Evolutionary conservation across 2,113 vertebrate genomes (phyloP), one percentile per base, ranked within the genome.

Genomic region (Lasiurus cinereus): DNA sequence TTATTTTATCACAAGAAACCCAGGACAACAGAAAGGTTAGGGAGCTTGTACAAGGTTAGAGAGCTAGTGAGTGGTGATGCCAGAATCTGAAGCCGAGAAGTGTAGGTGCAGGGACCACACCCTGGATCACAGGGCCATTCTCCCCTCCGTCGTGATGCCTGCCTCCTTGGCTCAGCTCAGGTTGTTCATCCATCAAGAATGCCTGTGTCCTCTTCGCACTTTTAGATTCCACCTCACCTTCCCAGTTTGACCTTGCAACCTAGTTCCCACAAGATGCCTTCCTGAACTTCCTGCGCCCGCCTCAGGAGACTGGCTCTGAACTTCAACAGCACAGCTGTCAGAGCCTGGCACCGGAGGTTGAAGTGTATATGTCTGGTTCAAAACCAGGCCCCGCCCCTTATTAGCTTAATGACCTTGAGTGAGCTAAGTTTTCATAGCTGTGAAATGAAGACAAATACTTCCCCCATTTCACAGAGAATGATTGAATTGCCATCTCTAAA

Each of bases 101-200:
- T 50, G 46, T 59, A 74, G 46, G 27, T 79, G 56, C 24, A 6
- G 29, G 43, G 3, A 33, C 29, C 8, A 59, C 29, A 36, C 1
- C 3, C 15, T n/a, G 24, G n/a, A 16, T n/a, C 39, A 36, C 4
- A 0, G 19, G 19, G 29, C 70, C 14, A 11, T 31, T 86, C 43
- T 78, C 11, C 12, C 22, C 16, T 83, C 6, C 1, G 3, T 4
- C 3, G 36, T 39, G 52, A 43, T 33, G 27, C 22, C 50, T 48
- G 21, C 16, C 12, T 48, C 48, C 0, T 0, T 18, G 27, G 48
- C 21, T 43, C 19, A 46, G 16, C 9, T 54, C n/a, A 6, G 29
- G 8, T 15, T 14, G 19, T 39, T 22, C 54, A 52, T 11, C 2
- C 50, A 3, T 43, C 33, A 52, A 50, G 50, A 56, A 31, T 13